These are phyloP conservation scores for Aphyosemion australe DNA, from an alignment of 2,113 vertebrate species.

Conservation along the genomic window DNA sequence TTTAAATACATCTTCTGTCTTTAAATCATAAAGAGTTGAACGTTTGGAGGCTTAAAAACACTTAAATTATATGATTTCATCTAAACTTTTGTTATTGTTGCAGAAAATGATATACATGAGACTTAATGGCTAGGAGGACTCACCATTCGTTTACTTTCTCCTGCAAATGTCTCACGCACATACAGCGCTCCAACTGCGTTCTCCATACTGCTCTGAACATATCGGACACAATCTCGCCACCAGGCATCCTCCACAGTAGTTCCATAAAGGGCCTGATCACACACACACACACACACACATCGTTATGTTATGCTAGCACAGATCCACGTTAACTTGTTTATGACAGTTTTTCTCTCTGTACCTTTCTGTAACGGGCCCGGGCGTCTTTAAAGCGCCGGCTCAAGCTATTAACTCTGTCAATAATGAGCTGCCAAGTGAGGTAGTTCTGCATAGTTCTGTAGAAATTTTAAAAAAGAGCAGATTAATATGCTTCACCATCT, in stretches of 20 bases:
- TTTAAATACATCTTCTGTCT: too few species aligned
- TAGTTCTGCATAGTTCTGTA: constrained; percentile 96
- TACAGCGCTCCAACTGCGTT: constrained; percentile 94
- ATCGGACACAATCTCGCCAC: constrained; percentile 94
- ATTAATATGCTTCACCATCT: neutral
- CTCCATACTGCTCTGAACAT: constrained; percentile 96
- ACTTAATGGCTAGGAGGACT: constrained; percentile 27
- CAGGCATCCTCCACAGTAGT: constrained; percentile 90
- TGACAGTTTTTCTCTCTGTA: constrained; percentile 19
- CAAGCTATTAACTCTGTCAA: constrained; percentile 88
- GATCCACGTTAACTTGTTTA: neutral
- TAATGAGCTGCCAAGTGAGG: constrained; percentile 90
- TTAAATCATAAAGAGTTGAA: neutral
- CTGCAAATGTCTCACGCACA: constrained; percentile 88
- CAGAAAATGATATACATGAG: neutral
- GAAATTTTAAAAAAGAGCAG: constrained; percentile 1
- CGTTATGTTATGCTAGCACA: neutral
- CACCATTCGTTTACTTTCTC: constrained; percentile 93
- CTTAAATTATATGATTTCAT: neutral
- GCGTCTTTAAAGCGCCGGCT: constrained; percentile 92
- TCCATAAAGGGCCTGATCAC: constrained; percentile 86
- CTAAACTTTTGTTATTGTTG: neutral
- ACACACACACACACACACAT: constrained; percentile 3
- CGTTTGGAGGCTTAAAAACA: neutral
- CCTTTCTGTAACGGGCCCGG: constrained; percentile 85